Evolutionary conservation across 2,888 invertebrate species (phyloP), one percentile per base, ranked within the genome.

Genomic region (Tuta absoluta): DNA sequence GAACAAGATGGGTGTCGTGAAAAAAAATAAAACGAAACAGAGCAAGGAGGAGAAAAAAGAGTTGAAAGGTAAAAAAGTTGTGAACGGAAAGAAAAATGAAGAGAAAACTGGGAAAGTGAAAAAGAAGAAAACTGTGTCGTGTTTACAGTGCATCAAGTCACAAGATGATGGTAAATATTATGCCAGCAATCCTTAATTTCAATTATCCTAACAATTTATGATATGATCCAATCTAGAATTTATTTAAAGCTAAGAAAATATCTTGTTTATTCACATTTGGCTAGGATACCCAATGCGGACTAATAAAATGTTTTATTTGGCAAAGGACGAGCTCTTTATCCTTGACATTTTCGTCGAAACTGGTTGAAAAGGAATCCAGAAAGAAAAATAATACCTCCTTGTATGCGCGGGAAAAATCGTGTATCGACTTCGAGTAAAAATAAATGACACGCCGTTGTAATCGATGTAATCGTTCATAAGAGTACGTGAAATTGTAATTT

Each of bases 101-200:
- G 33, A n/a, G n/a, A 82, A 81, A 71, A 81, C 82, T 67, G 85
- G 77, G 72, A 91, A 90, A 89, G 86, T 86, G 84, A 91, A 90
- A 83, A 91, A 90, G 84, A 91, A 91, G 86, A 90, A 84, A 72
- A 81, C 79, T 74, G 87, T 91, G 81, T 91, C 91, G 80, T 91
- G 91, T 82, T 89, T 91, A 84, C 91, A 91, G 84, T 91, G 91
- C 81, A 86, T 91, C 84, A 91, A 89, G 76, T 84, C 91, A 48
- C 83, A 84, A 37, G 89, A 91, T 72, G 91, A 91, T 76, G 91
- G 91, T 91, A 87, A 56, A 56, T 24, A 56, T 17, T 28, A 23
- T 24, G 4, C 17, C 19, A n/a, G 73, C 69, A 66, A 66, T 38
- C 65, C 66, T 57, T 63, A 60, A 66, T 57, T 45, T 59, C 3